Percentiles rank a stretch among this genome's conserved stretches.
Conservation (phyloP, 2,797 vertebrate species). For the Chelon labrosus region DNA sequence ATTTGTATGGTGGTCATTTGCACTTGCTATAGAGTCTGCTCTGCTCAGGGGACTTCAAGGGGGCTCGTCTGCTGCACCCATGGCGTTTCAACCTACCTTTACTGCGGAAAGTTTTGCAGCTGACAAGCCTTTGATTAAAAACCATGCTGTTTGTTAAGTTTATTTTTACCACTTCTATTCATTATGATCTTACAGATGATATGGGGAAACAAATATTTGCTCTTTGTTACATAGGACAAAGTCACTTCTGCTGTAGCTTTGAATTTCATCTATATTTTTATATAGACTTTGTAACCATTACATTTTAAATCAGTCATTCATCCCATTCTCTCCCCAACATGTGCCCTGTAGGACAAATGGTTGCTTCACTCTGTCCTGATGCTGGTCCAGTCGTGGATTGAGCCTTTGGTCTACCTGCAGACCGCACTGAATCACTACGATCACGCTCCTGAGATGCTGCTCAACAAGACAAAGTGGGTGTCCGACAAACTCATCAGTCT, state of each 20-base stretch:
- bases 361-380: conserved; percentile 83
- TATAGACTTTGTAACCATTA: background rate
- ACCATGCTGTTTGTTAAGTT: background rate
- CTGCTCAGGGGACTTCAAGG: conserved; percentile 39
- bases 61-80: conserved; percentile 22
- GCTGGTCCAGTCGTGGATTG: conserved; percentile 84
- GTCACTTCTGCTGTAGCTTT: background rate
- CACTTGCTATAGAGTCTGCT: conserved; percentile 34
- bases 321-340: background rate
- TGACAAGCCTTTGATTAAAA: conserved; percentile 16
- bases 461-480: conserved; percentile 86
- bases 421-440: conserved; percentile 78
- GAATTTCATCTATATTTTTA: background rate
- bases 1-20: conserved; percentile 54
- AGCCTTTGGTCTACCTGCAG: conserved; percentile 83
- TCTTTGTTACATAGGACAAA: background rate
- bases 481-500: conserved; percentile 84
- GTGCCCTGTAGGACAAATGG: conserved; percentile 79
- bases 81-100: conserved; percentile 28
- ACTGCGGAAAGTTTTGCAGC: conserved; percentile 13
- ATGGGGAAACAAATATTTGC: background rate
- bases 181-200: background rate
- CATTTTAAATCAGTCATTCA: background rate
- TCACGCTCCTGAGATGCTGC: conserved; percentile 72
- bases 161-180: background rate